Evolutionary conservation across 2,113 vertebrate species (phyloP).

Genomic region (Carollia perspicillata): DNA sequence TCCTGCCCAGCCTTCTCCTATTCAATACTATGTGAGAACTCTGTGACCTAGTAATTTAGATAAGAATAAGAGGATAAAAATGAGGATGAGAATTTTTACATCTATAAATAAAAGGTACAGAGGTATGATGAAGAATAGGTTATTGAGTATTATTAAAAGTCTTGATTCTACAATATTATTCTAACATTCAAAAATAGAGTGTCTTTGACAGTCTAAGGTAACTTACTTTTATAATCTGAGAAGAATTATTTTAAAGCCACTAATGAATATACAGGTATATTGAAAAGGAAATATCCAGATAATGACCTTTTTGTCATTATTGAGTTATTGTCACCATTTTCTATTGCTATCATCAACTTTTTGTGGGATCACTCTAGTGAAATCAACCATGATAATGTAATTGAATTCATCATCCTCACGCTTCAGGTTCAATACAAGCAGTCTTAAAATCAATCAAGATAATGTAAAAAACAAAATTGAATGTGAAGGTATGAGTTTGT

Average conservation of each 20-base stretch:
- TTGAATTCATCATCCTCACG: slow-evolving; percentile 10
- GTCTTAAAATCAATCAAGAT: neutral
- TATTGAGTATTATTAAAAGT: neutral
- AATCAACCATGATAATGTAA: neutral
- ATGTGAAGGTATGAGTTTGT: neutral
- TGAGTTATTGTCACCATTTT: neutral
- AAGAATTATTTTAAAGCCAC: neutral
- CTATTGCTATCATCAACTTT: neutral
- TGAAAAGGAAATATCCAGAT: neutral
- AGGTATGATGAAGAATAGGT: neutral
- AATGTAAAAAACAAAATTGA: neutral
- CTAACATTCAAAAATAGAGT: neutral
- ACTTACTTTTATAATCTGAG: neutral
- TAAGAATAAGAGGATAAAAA: neutral
- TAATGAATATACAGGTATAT: neutral
- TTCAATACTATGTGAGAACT: neutral
- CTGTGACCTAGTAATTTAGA: neutral
- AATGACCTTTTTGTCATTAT: neutral
- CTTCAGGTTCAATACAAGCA: neutral
- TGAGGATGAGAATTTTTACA: neutral
- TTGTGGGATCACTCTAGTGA: neutral
- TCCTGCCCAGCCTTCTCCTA: neutral
- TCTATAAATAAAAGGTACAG: neutral
- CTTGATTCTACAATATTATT: neutral
- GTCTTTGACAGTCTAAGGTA: neutral